A percentile compares a stretch with the other conserved stretches of the same genome.
Conservation (phyloP, 2,797 vertebrate species). For the Amphiprion clarkii region DNA sequence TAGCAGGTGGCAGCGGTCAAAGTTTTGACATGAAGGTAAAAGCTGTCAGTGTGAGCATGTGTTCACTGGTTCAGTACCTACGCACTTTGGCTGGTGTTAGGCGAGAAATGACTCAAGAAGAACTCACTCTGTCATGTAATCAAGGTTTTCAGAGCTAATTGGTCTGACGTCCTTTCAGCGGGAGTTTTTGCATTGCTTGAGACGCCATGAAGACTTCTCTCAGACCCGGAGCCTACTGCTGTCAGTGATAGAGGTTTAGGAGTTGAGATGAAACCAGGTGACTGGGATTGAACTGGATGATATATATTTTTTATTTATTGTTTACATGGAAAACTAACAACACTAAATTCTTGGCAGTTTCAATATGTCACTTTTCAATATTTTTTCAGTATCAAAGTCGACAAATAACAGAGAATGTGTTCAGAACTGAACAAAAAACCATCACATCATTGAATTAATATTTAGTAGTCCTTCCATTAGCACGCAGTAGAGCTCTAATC, state of each 20-base stretch:
- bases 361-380: too few relatives aligned
- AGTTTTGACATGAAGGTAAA: constrained; percentile 43
- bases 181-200: neutral
- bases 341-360: too few relatives aligned
- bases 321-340: too few relatives aligned
- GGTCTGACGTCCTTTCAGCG: constrained; percentile 21
- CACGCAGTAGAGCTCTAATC: too few relatives aligned
- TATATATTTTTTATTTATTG: too few relatives aligned
- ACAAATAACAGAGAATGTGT: too few relatives aligned
- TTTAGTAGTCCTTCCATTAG: too few relatives aligned
- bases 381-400: too few relatives aligned
- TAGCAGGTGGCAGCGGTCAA: constrained; percentile 41
- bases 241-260: neutral
- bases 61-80: constrained; percentile 40
- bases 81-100: constrained; percentile 27
- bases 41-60: constrained; percentile 28
- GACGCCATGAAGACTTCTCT: neutral
- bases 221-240: neutral
- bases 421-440: too few relatives aligned
- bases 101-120: constrained; percentile 35
- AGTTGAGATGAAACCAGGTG: neutral
- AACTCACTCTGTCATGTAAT: constrained; percentile 18
- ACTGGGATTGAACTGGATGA: neutral
- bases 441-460: too few relatives aligned
- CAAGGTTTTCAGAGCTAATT: constrained; percentile 21